Evolutionary conservation across 2,113 vertebrate species (phyloP), one percentile per base, ranked within the genome.

Genomic region (Arenaria interpres): DNA sequence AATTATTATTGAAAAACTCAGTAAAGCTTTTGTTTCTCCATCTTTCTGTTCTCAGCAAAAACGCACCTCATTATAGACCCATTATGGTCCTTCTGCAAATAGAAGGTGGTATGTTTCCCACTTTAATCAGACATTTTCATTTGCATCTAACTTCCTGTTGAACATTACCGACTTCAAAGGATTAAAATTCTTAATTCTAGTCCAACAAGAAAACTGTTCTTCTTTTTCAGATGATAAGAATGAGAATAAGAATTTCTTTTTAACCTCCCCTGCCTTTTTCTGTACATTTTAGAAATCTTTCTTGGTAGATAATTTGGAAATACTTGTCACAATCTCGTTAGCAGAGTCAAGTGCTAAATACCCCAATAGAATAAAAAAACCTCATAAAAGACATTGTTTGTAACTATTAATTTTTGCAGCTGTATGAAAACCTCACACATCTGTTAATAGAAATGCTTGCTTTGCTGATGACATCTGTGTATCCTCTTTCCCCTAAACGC

Each of bases 391-490:
- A 8, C 20, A 67, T 41, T 35, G 78, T 74, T 94, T 90, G 6
- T 94, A 95, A 95, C 86, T 96, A 91, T 89, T 95, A 89, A 96
- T 98, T 97, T 97, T 97, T 97, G 96, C 96, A 97, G 93, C 96
- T 88, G 95, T 95, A 97, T 83, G 95, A 96, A 92, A 86, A 11
- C 2, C 19, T 45, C 73, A 33, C 14, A 28, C 33, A 94, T 95
- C 95, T 88, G 73, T 96, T 95, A 89, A 93, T 90, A 90, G 82
- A 45, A 57, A 89, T 93, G 93, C 74, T 94, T 96, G 74, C 92
- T 96, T 96, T 95, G 94, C 74, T 83, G 82, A 63, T 79, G 84
- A 57, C 72, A 62, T 35, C 28, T 50, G 84, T 97, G 95, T 97
- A n/a, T 84, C 33, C 37, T 86, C 63, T 56, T 62, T 56, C 24